A percentile compares a stretch with the other conserved stretches of the same genome.
These are phyloP conservation scores for Trachelus tabidus DNA, from an alignment of 2,888 invertebrate species.

Conservation along the genomic window DNA sequence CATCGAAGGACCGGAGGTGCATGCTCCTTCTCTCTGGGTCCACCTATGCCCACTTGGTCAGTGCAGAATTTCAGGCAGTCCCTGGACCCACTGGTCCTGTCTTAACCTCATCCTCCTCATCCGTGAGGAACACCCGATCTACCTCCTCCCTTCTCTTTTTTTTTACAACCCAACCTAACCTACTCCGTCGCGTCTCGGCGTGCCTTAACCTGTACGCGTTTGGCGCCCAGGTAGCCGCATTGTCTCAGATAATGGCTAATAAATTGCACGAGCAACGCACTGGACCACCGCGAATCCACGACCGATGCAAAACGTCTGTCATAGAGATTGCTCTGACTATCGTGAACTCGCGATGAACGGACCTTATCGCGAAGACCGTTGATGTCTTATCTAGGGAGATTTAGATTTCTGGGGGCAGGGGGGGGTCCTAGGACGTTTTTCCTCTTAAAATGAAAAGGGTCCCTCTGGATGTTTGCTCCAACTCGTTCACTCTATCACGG, in stretches of 20 bases:
- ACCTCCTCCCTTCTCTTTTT: slow-evolving; percentile 9
- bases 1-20: slow-evolving; percentile 23
- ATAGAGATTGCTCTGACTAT: slow-evolving; percentile 30
- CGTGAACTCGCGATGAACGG: neutral
- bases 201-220: slow-evolving; percentile 23
- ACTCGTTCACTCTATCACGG: neutral
- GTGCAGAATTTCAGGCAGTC: slow-evolving; percentile 15
- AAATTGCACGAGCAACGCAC: slow-evolving; percentile 50
- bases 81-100: slow-evolving; percentile 22
- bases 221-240: slow-evolving; percentile 59
- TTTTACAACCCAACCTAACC: slow-evolving; percentile 14
- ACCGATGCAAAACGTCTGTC: slow-evolving; percentile 32
- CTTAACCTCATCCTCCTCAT: slow-evolving; percentile 17
- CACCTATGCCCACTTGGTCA: slow-evolving; percentile 4
- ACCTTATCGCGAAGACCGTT: neutral
- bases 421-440: neutral
- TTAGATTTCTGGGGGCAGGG: neutral
- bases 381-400: neutral
- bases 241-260: slow-evolving; percentile 63
- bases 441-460: neutral
- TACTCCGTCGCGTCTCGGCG: neutral
- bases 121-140: slow-evolving; percentile 20
- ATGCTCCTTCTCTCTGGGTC: slow-evolving; percentile 7
- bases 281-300: slow-evolving; percentile 51
- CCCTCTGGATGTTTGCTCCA: neutral